Base-by-base conservation (phyloP, 2,113 vertebrate genomes). In the Bubo scandiacus region DNA sequence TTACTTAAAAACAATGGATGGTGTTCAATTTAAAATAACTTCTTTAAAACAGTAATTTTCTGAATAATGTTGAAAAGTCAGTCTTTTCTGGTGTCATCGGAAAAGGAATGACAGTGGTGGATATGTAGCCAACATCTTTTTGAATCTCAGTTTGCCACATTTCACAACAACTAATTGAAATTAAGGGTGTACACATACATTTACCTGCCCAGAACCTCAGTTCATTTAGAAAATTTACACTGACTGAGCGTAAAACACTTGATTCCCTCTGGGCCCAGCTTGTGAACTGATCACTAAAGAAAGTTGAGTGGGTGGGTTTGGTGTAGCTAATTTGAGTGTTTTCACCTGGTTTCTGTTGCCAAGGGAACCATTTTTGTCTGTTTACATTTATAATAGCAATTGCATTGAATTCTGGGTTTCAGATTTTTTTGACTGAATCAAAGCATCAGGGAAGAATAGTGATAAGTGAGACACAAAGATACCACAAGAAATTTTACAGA, bases 361-460 rank as follows among this genome's bases (percentile, higher is more conserved):
- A 95, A 59, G 88, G 84, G 75, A 97, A 93, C 52, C 15, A 38
- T 32, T 61, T 92, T 74, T 90, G 38, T 73, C 59, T 92, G 36
- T 55, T 66, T 65, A 58, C 30, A 16, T 72, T 80, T 27, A 52
- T 58, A 73, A 86, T 5, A 92, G 52, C 51, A 78, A 65, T 26
- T 30, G 88, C 61, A n/a, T 3, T 94, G 75, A 87, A 88, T 55
- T 91, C 74, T n/a, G 10, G 25, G 7, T 61, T 90, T 45, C 26
- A 30, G 26, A 27, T 32, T 22, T 86, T 68, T 88, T 83, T 91
- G 15, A 86, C 7, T 42, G 36, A 77, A 47, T 42, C 12, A 66
- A 57, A 38, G 16, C 16, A 43, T 38, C 49, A 71, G 29, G 72
- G 26, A 49, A 92, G 14, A 90, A 32, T 30, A 86, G 15, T 29